Percentiles rank a stretch among this genome's conserved stretches.
Evolutionary conservation across 2,797 vertebrate species (phyloP).

Genomic region (Myripristis jacobus): DNA sequence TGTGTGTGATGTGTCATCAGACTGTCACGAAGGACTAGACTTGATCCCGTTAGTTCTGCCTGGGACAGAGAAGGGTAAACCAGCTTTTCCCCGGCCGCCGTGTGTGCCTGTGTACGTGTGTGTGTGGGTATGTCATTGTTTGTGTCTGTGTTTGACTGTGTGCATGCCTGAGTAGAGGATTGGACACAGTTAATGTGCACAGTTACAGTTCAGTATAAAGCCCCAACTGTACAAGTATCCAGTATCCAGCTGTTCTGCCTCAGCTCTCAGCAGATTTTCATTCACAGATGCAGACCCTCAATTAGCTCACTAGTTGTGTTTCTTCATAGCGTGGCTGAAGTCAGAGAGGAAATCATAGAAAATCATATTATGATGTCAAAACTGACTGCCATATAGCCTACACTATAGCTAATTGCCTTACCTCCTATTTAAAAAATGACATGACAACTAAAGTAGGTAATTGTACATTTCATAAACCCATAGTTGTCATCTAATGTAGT

Average conservation of each 20-base stretch:
- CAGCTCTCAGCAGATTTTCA: slow-evolving; percentile 41
- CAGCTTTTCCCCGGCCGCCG: slow-evolving; percentile 27
- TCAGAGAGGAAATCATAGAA: neutral
- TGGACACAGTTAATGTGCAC: slow-evolving; percentile 60
- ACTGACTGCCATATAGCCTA: too few species aligned
- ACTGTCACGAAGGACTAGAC: slow-evolving; percentile 20
- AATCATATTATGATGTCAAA: too few species aligned
- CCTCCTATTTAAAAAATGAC: too few species aligned
- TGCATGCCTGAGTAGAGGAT: slow-evolving; percentile 55
- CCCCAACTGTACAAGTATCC: slow-evolving; percentile 61
- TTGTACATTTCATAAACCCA: too few species aligned
- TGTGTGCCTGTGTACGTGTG: slow-evolving; percentile 4
- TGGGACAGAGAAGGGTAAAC: slow-evolving; percentile 19
- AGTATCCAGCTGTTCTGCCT: slow-evolving; percentile 65
- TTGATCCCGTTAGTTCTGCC: slow-evolving; percentile 49
- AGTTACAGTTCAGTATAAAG: slow-evolving; percentile 56
- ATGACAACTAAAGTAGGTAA: too few species aligned
- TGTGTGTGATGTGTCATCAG: slow-evolving; percentile 16
- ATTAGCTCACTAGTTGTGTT: neutral
- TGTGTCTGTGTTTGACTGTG: neutral
- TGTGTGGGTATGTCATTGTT: slow-evolving; percentile 5
- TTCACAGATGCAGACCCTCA: slow-evolving; percentile 30
- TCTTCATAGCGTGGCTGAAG: neutral
- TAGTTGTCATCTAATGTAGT: too few species aligned
- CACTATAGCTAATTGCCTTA: too few species aligned